phyloP scores from a whole-genome alignment of 2,888 invertebrate genomes.

The Volucella bombylans region DNA sequence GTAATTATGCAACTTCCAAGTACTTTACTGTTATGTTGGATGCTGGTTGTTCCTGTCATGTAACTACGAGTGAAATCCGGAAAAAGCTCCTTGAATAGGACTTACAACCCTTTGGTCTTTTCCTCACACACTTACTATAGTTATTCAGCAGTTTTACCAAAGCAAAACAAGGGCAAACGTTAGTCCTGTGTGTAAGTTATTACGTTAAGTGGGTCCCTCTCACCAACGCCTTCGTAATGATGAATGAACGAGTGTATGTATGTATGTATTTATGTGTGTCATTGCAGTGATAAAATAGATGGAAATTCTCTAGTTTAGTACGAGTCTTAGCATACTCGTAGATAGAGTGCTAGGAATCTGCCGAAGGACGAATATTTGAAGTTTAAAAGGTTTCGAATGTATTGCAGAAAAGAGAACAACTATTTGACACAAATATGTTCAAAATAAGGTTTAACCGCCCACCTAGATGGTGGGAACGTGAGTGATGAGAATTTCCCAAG shows the following conservation, averaged over 20 bases:
- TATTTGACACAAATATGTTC: conserved; percentile 66
- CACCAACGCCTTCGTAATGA: conserved; percentile 67
- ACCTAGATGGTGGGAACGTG: too few species aligned
- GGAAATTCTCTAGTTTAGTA: background rate
- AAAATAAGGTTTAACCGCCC: conserved; percentile 24
- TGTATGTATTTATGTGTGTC: conserved; percentile 47
- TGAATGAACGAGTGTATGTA: too few species aligned
- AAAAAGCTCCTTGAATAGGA: conserved; percentile 65
- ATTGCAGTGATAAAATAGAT: conserved; percentile 12
- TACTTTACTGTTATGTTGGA: conserved; percentile 51
- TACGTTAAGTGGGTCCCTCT: conserved; percentile 68
- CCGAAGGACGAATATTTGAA: conserved; percentile 67
- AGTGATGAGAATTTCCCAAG: too few species aligned
- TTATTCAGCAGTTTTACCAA: conserved; percentile 43
- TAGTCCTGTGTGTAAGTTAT: conserved; percentile 63
- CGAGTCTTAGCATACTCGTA: background rate
- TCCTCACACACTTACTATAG: conserved; percentile 33
- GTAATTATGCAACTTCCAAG: conserved; percentile 73
- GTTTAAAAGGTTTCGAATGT: conserved; percentile 62
- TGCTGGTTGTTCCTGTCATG: conserved; percentile 64
- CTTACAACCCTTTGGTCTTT: conserved; percentile 19
- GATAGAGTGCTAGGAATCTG: conserved; percentile 61
- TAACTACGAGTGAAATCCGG: conserved; percentile 62
- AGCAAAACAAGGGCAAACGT: conserved; percentile 24
- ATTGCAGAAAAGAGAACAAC: conserved; percentile 71